Base-by-base conservation (phyloP, 2,113 vertebrate species). In the Siniperca chuatsi region DNA sequence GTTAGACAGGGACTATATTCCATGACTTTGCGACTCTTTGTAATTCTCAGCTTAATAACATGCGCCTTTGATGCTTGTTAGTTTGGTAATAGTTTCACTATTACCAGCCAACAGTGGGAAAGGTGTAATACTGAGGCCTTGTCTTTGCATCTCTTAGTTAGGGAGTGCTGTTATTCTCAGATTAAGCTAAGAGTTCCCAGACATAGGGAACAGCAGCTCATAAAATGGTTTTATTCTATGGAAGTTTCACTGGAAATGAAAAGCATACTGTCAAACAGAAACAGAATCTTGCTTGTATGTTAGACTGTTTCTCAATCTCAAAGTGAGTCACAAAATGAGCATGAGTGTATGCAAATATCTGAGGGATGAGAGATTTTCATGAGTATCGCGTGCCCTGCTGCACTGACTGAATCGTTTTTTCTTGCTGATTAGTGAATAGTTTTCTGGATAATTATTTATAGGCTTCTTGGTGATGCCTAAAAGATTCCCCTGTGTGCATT, bases 61-160 rank as follows among this genome's bases (percentile, higher is more conserved):
- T 33, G 1, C 1, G 4, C 20, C 18, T 44, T 42, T 62, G 12
- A 20, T 23, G 7, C 40, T 35, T 64, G 35, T 48, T 12, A 66
- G 8, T 8, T 42, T 42, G 40, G 40, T 42, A 42, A 42, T 42
- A 42, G 40, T 42, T 7, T 42, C 7, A 42, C 29, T 29, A 29
- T 29, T 29, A 29, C 29, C 29, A 46, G 54, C 40, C 52, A 66
- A 25, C 48, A 48, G n/a, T 66, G 5, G 7, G 7, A 61, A 65
- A 42, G 23, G 12, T 64, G 8, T 42, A 40, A 52, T 23, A 50
- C 4, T 16, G 64, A 50, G 52, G 18, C 4, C 3, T 46, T 29
- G 23, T 46, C 8, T 88, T 40, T 64, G 48, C 64, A 78, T 44
- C 52, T 35, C 37, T 58, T 40, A 29, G 29, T 29, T 29, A 29